Base-by-base conservation (phyloP, 2,113 vertebrate species). In the Plotosus lineatus region DNA sequence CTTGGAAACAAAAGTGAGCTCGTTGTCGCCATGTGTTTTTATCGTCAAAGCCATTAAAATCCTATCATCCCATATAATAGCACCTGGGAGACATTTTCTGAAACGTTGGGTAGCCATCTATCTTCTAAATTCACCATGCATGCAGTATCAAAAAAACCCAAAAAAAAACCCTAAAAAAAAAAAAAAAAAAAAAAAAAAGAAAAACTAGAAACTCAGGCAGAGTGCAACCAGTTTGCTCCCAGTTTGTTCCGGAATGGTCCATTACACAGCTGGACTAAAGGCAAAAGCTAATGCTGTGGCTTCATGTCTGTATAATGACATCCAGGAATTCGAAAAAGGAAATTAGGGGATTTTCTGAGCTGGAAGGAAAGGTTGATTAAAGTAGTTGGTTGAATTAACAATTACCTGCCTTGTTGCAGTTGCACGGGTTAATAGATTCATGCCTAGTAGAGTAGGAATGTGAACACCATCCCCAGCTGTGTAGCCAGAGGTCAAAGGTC, bases 381-480 rank as follows among this genome's bases (percentile, higher is more conserved):
- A 76, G 74, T 44, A 76, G 61, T 46, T 58, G 80, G 28, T 65
- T 76, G 46, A 72, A 81, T 81, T 78, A 78, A 66, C 83, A 75
- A 78, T 84, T 78, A 83, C 80, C 50, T 85, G 83, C 55, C 80
- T 82, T 83, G 82, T 85, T 90, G 89, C 90, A 79, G 85, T 90
- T 89, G 89, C 66, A 85, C 53, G 83, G 80, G 88, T 85, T 91
- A 92, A 92, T 89, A 83, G 88, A 87, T 83, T 83, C 68, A 76
- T 91, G 90, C 89, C 90, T 90, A 88, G 68, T 72, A 80, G 77
- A 85, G 58, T 80, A 89, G 89, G 89, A 91, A 92, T 91, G 89
- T 86, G 81, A 90, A 88, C 86, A 85, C 88, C 86, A 80, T 79
- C 87, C 89, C 83, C 92, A 91, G 90, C 91, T 92, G 91, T 88